These are phyloP conservation scores for Acanthoscelides obtectus DNA, from an alignment of 2,888 invertebrate genomes.

Conservation along the genomic window DNA sequence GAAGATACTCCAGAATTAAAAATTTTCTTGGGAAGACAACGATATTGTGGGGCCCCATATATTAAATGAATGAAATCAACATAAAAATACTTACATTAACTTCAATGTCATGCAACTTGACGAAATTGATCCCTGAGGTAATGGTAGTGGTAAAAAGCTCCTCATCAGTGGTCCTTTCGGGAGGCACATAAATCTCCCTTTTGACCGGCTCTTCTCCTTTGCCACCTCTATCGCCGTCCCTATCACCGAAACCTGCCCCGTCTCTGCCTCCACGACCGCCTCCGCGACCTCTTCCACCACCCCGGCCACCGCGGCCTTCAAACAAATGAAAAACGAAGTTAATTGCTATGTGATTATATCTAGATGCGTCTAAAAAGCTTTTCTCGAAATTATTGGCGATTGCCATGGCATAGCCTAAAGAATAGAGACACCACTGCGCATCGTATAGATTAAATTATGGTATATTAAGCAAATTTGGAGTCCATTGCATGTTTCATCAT, in stretches of 20 bases:
- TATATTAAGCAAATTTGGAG: too few relatives aligned
- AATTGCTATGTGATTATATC: neutral
- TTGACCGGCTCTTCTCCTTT: conserved; percentile 51
- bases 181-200: conserved; percentile 65
- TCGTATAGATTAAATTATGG: too few relatives aligned
- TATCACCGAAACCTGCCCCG: conserved; percentile 39
- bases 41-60: too few relatives aligned
- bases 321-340: neutral
- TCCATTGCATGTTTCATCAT: too few relatives aligned
- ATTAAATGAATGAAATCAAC: too few relatives aligned
- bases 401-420: too few relatives aligned
- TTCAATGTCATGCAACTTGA: conserved; percentile 83
- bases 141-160: conserved; percentile 58
- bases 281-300: conserved; percentile 26
- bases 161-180: conserved; percentile 67
- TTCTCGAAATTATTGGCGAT: too few relatives aligned
- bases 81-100: conserved; percentile 59
- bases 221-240: conserved; percentile 19
- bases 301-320: conserved; percentile 24
- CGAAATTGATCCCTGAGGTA: conserved; percentile 67
- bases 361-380: too few relatives aligned
- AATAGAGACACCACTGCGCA: too few relatives aligned
- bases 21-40: too few relatives aligned
- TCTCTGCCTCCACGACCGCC: conserved; percentile 29
- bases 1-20: too few relatives aligned